These are phyloP conservation scores for Halisarca cf. caerulea DNA, from an alignment of 37 sponge, comb jelly and placozoan species.

Conservation along the genomic window DNA sequence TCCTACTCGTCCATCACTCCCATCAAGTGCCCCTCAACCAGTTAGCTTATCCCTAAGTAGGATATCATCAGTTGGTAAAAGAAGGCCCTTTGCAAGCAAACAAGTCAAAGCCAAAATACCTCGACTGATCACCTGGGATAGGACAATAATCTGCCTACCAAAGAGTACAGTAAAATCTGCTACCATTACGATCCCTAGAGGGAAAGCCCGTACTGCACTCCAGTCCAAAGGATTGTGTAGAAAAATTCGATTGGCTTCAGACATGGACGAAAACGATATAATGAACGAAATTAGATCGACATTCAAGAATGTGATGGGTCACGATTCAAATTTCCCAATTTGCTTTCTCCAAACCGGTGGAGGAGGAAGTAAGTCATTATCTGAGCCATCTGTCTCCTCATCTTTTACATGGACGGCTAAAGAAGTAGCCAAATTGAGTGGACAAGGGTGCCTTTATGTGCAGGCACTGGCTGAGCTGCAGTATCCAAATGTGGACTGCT, in stretches of 20 bases:
- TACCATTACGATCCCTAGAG: conserved; percentile 11
- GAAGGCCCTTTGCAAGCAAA: background rate
- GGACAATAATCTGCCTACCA: background rate
- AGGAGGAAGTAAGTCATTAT: conserved; percentile 28
- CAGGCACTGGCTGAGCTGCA: background rate
- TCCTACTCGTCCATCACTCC: too few species aligned
- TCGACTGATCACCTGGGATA: conserved; percentile 15
- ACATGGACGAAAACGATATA: conserved; percentile 31
- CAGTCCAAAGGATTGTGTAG: conserved; percentile 37
- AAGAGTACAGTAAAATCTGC: too few species aligned
- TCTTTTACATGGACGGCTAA: conserved; percentile 40
- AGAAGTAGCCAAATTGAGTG: conserved; percentile 19
- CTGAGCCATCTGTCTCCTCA: conserved; percentile 27
- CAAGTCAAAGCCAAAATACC: background rate
- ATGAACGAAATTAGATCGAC: conserved; percentile 33
- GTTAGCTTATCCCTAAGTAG: background rate
- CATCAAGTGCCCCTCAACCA: background rate
- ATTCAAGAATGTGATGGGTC: conserved; percentile 41
- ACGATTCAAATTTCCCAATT: conserved; percentile 34
- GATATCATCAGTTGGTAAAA: background rate
- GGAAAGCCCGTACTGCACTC: conserved; percentile 3
- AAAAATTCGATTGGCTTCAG: conserved; percentile 36
- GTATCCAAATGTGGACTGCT: background rate
- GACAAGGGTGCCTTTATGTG: conserved; percentile 24
- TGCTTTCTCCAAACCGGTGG: conserved; percentile 43